A percentile compares a stretch with the other conserved stretches of the same genome.
phyloP scores from a whole-genome alignment of 1,140 invertebrate species.

The Drosophila sulfurigaster region DNA sequence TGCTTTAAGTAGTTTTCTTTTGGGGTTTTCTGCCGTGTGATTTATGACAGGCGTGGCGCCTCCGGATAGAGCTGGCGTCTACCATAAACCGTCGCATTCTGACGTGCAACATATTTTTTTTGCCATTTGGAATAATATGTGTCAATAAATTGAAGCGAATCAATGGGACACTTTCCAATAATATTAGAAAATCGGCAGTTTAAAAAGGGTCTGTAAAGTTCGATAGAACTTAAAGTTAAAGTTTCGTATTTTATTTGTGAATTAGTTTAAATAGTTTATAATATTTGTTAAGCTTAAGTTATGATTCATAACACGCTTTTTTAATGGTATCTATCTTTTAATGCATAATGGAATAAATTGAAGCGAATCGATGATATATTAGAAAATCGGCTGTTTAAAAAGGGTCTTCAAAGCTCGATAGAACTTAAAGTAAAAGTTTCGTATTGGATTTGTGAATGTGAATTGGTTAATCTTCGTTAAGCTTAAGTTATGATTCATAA shows the following conservation, averaged over 20 bases:
- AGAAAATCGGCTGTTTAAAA: not conserved
- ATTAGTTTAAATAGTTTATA: not conserved
- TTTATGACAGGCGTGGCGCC: constrained; percentile 62
- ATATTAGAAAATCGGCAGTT: constrained; percentile 1
- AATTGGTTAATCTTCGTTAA: not conserved
- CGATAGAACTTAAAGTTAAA: not conserved
- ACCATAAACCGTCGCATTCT: constrained; percentile 37
- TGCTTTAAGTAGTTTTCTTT: constrained; percentile 81
- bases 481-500: no score
- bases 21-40: constrained; percentile 64
- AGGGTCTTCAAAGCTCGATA: not conserved
- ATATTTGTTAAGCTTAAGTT: not conserved
- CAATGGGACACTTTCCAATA: constrained; percentile 45
- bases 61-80: not conserved
- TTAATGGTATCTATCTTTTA: not conserved
- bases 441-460: not conserved
- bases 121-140: constrained; percentile 55
- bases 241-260: not conserved
- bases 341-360: constrained; percentile 46
- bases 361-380: constrained; percentile 41
- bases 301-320: no score
- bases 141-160: constrained; percentile 57
- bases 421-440: not conserved
- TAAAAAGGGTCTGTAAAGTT: not conserved
- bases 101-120: constrained; percentile 69